Percentiles rank a stretch among this genome's conserved stretches.
These are phyloP conservation scores for Lontra canadensis DNA, from an alignment of 2,113 vertebrate genomes.

Conservation along the genomic window DNA sequence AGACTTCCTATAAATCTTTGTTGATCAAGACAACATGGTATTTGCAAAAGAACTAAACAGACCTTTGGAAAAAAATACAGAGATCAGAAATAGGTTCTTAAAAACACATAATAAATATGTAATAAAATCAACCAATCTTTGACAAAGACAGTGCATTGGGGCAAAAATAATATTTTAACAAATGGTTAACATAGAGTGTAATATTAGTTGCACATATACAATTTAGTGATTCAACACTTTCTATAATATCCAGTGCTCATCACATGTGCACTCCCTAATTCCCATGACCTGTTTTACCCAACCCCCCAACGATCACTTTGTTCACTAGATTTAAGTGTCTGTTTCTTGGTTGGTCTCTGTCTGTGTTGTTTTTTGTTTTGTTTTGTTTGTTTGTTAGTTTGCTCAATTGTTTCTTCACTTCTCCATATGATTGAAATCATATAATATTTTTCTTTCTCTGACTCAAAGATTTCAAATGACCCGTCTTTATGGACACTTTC, in stretches of 20 bases:
- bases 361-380: no score
- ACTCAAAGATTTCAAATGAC: neutral
- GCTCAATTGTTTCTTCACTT: neutral
- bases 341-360: neutral
- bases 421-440: neutral
- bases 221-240: neutral
- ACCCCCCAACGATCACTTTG: neutral
- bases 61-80: neutral
- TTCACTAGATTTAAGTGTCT: neutral
- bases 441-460: neutral
- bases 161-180: neutral
- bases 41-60: neutral
- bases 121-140: neutral
- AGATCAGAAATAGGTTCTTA: neutral
- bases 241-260: neutral
- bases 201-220: neutral
- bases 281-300: neutral
- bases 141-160: neutral
- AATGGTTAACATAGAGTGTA: neutral
- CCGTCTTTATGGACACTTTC: neutral
- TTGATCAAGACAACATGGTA: neutral
- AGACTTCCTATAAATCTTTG: neutral
- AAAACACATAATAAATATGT: no score
- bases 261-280: neutral
- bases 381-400: neutral